Evolutionary conservation across 2,797 vertebrate species (phyloP).

Genomic region (Esox lucius): DNA sequence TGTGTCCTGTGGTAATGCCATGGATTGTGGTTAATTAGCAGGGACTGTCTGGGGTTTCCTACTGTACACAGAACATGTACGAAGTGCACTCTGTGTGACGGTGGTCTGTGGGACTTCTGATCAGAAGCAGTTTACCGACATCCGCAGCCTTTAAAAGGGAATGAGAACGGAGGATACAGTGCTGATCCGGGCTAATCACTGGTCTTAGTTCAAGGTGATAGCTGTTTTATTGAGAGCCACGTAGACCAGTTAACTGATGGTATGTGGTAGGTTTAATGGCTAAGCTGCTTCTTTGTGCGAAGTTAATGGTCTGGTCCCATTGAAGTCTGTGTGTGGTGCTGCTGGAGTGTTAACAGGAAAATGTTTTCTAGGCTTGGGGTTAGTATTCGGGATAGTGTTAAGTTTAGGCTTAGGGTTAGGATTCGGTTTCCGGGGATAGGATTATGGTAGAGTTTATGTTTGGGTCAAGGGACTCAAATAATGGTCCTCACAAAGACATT

Average conservation of each 20-base stretch:
- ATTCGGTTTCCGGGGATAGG: too few relatives aligned
- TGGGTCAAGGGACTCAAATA: too few relatives aligned
- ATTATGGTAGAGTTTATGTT: too few relatives aligned
- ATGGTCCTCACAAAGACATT: too few relatives aligned
- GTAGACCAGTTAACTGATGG: neutral
- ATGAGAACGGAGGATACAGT: neutral
- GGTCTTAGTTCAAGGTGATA: neutral
- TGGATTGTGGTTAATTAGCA: conserved; percentile 39
- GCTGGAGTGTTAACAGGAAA: neutral
- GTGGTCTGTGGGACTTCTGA: conserved; percentile 4
- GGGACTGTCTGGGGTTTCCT: conserved; percentile 32
- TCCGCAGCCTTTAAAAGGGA: too few relatives aligned
- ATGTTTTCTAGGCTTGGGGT: conserved; percentile 25
- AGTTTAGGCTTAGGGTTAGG: conserved; percentile 31
- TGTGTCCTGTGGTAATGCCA: conserved; percentile 26
- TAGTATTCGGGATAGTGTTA: conserved; percentile 36
- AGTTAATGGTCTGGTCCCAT: conserved; percentile 12
- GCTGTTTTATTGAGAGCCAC: neutral
- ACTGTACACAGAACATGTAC: conserved; percentile 30
- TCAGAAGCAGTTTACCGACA: too few relatives aligned
- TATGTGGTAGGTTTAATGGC: neutral
- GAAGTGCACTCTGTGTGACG: conserved; percentile 12
- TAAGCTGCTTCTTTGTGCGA: neutral
- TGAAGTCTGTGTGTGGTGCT: conserved; percentile 19
- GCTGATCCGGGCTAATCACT: neutral